Base-by-base conservation (phyloP, 2,888 invertebrate genomes). In the Mythimna impura region DNA sequence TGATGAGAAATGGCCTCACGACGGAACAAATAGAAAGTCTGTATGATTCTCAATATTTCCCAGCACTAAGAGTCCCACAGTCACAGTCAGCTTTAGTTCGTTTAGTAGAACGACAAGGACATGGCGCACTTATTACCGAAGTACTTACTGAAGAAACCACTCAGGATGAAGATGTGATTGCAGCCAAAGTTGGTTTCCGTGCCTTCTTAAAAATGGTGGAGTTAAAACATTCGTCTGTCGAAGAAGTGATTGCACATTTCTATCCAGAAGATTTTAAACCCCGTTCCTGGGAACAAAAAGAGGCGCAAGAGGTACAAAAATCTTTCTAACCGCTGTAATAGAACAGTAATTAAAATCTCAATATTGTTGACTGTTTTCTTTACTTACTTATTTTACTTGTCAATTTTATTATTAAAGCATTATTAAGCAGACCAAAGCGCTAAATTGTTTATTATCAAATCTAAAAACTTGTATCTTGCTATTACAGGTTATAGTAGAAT, bases 181-280 rank as follows among this genome's bases (percentile, higher is more conserved):
- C 98, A 6, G 97, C 98, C 0, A 98, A 98, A 67, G 98, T 98
- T 66, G 98, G 98, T 17, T 98, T 98, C 93, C 97, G 98, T 82
- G 98, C 98, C 9, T 98, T 98, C 91, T 97, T 98, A 95, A 97
- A 97, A 89, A 98, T 98, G 98, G 97, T 98, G 12, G 98, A 98
- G 90, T 96, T 97, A 73, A 97, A 97, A 88, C 97, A 98, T 89
- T 97, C 97, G 66, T 97, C 98, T 1, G 98, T 98, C 34, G 98
- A 98, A 93, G 98, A 98, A 93, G 97, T 98, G 34, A 98, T 98
- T 83, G 97, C 98, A 4, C 97, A 98, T 87, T 98, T 98, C 89
- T 97, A 97, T 76, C 98, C 98, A 4, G 98, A 98, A 93, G 98
- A 98, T 93, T 98, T 98, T 91, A 97, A 97, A 79, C 97, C 98